Evolutionary conservation across 2,888 invertebrate genomes (phyloP), one percentile per base, ranked within the genome.

Genomic region (Merodon equestris): DNA sequence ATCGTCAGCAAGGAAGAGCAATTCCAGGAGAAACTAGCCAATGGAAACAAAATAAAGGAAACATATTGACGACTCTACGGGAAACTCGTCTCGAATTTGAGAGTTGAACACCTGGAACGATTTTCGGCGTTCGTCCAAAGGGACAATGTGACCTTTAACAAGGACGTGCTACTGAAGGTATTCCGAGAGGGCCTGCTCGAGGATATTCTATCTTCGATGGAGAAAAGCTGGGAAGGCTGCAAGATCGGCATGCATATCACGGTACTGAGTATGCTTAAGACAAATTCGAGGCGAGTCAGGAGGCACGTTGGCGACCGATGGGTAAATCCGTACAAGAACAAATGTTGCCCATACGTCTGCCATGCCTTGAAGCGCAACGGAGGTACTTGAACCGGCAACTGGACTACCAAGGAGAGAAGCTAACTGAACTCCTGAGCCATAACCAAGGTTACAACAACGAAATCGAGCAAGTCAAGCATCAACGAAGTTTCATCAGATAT

Each of bases 281-380:
- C 0, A 82, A 82, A 15, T 85, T 82, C 51, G 82, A 82, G 13
- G 45, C 82, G 10, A 81, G 57, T 13, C 64, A 66, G 15, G 83
- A 82, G 1, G 58, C 82, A 0, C 83, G 83, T 61, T 85, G 85
- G 85, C 83, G 85, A 38, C 82, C 84, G 4, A 63, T 73, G 58
- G 77, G 81, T 1, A 84, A 83, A 67, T 51, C 83, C 0, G 83
- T 83, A 1, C 42, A 66, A 0, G 83, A 85, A 56, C 84, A 84
- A 38, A 84, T 83, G 0, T 50, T 83, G 9, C 84, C 84, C 0
- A 66, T 83, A 36, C 83, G 84, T 0, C 81, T 86, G 60, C 82
- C 76, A 1, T 81, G 83, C 7, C 83, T 85, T 12, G 82, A 83
- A 50, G 81, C 61, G 14, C 81, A 83, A 36, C 27, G 77, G 13